phyloP scores from a whole-genome alignment of 2,888 invertebrate genomes.

The Nebria brevicollis region DNA sequence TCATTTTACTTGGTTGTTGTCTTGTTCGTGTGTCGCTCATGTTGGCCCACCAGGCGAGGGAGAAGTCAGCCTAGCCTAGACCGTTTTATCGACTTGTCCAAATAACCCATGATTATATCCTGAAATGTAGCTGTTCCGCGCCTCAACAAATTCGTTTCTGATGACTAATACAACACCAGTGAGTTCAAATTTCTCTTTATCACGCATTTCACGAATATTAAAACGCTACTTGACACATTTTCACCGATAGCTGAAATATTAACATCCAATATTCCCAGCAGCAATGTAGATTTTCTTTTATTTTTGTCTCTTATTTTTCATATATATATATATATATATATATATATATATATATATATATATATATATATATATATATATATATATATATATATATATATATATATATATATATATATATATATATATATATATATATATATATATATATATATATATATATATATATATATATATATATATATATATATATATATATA shows the following conservation, averaged over 20 bases:
- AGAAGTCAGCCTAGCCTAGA: constrained; percentile 17
- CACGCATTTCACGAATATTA: neutral
- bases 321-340: too few relatives aligned
- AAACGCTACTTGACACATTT: neutral
- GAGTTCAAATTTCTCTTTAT: neutral
- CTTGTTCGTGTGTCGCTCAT: neutral
- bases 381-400: too few relatives aligned
- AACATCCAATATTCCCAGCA: neutral
- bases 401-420: too few relatives aligned
- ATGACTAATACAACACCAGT: neutral
- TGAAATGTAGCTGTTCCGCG: constrained; percentile 14
- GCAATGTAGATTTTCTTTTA: too few relatives aligned
- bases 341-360: too few relatives aligned
- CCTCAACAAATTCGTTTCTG: constrained; percentile 15
- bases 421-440: too few relatives aligned
- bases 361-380: too few relatives aligned
- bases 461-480: too few relatives aligned
- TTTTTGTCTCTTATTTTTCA: neutral
- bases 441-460: too few relatives aligned
- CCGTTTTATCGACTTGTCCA: constrained; percentile 31
- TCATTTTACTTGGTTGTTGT: neutral
- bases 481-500: too few relatives aligned
- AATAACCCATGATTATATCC: constrained; percentile 33
- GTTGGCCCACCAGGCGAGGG: neutral
- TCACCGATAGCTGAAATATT: neutral